Base-by-base conservation (phyloP, 1,140 invertebrate genomes). In the Meteorus sp. region DNA sequence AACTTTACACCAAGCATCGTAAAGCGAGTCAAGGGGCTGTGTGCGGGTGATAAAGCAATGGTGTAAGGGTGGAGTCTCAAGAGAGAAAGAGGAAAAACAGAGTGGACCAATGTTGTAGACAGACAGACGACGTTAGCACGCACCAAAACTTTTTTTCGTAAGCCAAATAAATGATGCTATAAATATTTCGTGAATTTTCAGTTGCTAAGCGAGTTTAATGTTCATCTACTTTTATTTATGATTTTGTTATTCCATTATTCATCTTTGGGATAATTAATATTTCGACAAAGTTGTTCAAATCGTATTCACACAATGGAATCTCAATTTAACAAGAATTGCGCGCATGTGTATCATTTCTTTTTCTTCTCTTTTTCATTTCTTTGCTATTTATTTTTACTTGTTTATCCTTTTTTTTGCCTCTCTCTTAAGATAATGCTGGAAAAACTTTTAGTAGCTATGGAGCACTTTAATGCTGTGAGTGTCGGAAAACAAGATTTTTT, bases 101-200 rank as follows among this genome's bases (percentile, higher is more conserved):
- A 48, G 45, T 48, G 45, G 45, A 48, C 45, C 45, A 8, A 48
- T n/a, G 22, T 11, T 7, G 35, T 8, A 29, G 27, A 29, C 41
- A 44, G 19, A 44, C 20, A 13, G 19, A 8, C n/a, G n/a, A 48
- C 13, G 9, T 13, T 11, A 27, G n/a, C 15, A 44, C 41, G n/a
- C 50, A 19, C 44, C 60, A 68, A 56, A 61, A 65, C 56, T 52
- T 37, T 19, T 8, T 22, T 19, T 22, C 11, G 52, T 67, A 67
- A 68, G 52, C 66, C 56, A 56, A 67, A 67, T 47, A 60, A 59
- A 68, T 61, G 62, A 63, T 52, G n/a, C 41, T 51, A 63, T 68
- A 68, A 68, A 68, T 65, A 67, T 67, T 58, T 58, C 33, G 47
- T 39, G 43, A 60, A 62, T 68, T 64, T 61, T 39, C 13, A 39